A percentile compares a stretch with the other conserved stretches of the same genome.
These are phyloP conservation scores for Gobio occitaniae DNA, from an alignment of 2,797 vertebrate species.

Conservation along the genomic window DNA sequence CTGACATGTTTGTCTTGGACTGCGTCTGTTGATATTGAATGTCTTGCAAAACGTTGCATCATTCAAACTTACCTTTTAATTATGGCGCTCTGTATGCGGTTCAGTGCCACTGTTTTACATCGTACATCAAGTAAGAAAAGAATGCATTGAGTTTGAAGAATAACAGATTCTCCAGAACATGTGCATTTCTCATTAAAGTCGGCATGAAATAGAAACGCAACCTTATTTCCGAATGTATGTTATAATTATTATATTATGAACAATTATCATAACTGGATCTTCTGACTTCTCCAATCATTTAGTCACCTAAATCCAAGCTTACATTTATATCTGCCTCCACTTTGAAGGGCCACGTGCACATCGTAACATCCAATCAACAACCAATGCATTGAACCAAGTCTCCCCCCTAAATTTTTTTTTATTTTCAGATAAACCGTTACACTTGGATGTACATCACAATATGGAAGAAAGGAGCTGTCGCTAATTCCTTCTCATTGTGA, in stretches of 20 bases:
- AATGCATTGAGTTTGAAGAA: neutral
- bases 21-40: conserved; percentile 25
- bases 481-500: neutral
- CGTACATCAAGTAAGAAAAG: neutral
- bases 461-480: neutral
- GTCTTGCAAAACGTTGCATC: conserved; percentile 1
- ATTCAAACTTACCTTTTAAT: conserved; percentile 34
- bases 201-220: neutral
- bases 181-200: neutral
- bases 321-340: neutral
- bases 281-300: too few relatives aligned
- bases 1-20: conserved; percentile 37
- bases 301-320: too few relatives aligned
- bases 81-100: neutral
- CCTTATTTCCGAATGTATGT: neutral
- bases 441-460: neutral
- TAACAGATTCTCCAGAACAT: neutral
- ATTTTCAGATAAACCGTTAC: neutral
- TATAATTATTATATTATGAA: neutral
- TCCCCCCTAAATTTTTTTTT: neutral
- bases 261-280: neutral
- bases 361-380: neutral
- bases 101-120: conserved; percentile 37
- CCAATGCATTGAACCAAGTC: neutral
- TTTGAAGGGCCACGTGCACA: neutral